Base-by-base conservation (phyloP, 2,113 vertebrate genomes). In the Limnothrissa miodon region DNA sequence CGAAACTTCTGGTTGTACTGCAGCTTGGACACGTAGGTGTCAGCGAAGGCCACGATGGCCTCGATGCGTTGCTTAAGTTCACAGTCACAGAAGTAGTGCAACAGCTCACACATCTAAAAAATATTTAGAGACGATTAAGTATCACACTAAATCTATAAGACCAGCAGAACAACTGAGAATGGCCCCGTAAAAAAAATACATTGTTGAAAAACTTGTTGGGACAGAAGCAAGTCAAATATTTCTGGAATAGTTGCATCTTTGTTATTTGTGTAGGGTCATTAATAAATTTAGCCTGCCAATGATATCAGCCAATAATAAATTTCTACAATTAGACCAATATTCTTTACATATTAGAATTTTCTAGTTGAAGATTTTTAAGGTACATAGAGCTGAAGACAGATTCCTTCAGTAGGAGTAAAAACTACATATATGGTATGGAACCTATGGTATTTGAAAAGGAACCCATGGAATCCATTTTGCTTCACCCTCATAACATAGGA, bases 81-180 rank as follows among this genome's bases (percentile, higher is more conserved):
- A 83, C 98, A 99, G 93, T 99, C 98, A 80, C 98, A 99, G 95
- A 99, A 98, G 88, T 98, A 98, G 94, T 96, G 97, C 81, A 99
- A 96, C 39, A 99, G 95, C 90, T 98, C 96, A 81, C 98, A 99
- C 97, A 99, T 98, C 98, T 99, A 92, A 86, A 44, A 90, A 5
- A 90, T 56, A 82, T 33, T 42, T n/a, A 59, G 51, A 10, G n/a
- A 29, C 0, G 25, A 0, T 25, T 42, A 59, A 4, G 10, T 39
- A 44, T 78, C 36, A 62, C 17, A 42, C n/a, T n/a, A n/a, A n/a
- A n/a, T n/a, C n/a, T n/a, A n/a, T n/a, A 6, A 62, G 1, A 29
- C 9, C 10, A n/a, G 48, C 8, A 10, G 48, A 53, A 42, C 42
- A 42, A 42, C 42, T 13, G 11, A 7, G 9, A 7, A 66, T 33